phyloP scores from a whole-genome alignment of 1,140 invertebrate genomes.

The Centruroides vittatus region DNA sequence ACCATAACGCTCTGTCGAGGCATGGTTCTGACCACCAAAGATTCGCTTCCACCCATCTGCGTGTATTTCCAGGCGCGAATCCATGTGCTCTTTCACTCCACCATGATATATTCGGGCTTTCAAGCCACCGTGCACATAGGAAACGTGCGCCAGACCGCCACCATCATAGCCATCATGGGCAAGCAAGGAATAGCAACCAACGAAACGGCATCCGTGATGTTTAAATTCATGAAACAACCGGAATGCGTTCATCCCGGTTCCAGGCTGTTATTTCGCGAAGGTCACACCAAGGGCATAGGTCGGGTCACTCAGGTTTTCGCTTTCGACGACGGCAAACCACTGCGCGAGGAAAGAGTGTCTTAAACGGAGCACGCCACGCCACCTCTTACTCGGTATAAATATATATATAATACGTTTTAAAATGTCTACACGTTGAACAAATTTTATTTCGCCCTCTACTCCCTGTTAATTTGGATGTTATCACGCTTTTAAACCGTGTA shows the following conservation, averaged over 20 bases:
- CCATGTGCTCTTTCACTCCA: constrained; percentile 67
- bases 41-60: constrained; percentile 9
- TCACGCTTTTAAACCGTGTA: too few species aligned
- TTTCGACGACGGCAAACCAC: constrained; percentile 18
- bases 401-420: too few species aligned
- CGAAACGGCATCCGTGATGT: constrained; percentile 69
- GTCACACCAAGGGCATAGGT: constrained; percentile 76
- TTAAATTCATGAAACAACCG: constrained; percentile 74
- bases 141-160: constrained; percentile 82
- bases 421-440: too few species aligned
- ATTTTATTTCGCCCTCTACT: too few species aligned
- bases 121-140: constrained; percentile 90
- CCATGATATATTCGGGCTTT: constrained; percentile 69
- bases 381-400: too few species aligned
- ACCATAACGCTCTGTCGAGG: constrained; percentile 49
- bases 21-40: constrained; percentile 40
- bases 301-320: constrained; percentile 75
- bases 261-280: constrained; percentile 73
- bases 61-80: constrained; percentile 52
- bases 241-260: constrained; percentile 83
- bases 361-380: too few species aligned
- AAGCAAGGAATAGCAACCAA: constrained; percentile 51
- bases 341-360: neutral
- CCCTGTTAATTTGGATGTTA: too few species aligned
- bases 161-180: constrained; percentile 54